Percentiles rank a stretch among this genome's conserved stretches.
Conservation (phyloP, 1,140 invertebrate species). For the Lamellibrachia luymesi region DNA sequence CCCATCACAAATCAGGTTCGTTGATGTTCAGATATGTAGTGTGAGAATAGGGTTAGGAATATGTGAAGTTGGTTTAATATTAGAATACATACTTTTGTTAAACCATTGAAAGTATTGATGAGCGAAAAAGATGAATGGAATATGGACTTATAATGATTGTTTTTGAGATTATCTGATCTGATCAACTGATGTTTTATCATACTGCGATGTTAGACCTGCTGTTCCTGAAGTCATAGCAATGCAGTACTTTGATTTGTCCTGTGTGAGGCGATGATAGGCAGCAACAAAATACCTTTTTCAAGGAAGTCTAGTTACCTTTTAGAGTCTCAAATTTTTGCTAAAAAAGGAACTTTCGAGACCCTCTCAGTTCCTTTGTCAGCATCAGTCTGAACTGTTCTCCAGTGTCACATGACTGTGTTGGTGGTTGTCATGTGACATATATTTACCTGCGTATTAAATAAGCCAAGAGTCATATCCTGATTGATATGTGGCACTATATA, state of each 20-base stretch:
- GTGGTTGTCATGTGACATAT: not conserved
- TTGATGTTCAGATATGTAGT: too few relatives aligned
- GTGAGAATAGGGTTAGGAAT: too few relatives aligned
- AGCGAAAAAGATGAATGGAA: too few relatives aligned
- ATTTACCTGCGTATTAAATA: not conserved
- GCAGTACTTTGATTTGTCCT: not conserved
- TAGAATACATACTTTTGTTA: not conserved
- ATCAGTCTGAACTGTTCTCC: too few relatives aligned
- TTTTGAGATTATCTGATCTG: not conserved
- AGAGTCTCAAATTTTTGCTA: too few relatives aligned
- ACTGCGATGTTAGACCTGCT: too few relatives aligned
- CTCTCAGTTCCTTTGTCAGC: too few relatives aligned
- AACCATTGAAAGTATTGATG: not conserved
- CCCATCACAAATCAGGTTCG: too few relatives aligned
- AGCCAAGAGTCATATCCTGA: not conserved
- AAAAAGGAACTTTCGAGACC: too few relatives aligned
- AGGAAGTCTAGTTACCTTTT: not conserved
- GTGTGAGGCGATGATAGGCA: not conserved
- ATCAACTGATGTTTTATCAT: not conserved
- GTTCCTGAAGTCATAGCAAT: not conserved
- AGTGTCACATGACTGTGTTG: too few relatives aligned
- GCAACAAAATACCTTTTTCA: not conserved
- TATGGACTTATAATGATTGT: not conserved
- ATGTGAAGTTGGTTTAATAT: not conserved
- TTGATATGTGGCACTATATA: not conserved